phyloP scores from a whole-genome alignment of 2,113 vertebrate species.

The Sylvilagus bachmani region DNA sequence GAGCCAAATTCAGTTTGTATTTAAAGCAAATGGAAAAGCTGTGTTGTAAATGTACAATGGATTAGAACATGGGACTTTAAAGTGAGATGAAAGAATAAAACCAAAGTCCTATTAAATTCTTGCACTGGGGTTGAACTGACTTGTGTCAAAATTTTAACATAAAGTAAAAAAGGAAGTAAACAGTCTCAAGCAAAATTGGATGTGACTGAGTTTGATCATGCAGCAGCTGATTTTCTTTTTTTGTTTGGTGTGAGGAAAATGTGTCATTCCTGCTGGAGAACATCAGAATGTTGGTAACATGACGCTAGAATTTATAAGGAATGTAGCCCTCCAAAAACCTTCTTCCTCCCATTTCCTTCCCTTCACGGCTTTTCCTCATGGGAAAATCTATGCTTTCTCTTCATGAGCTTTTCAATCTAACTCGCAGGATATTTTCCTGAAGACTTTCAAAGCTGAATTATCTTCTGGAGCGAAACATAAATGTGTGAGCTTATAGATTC shows the following conservation, averaged over 20 bases:
- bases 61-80: background rate
- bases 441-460: constrained; percentile 47
- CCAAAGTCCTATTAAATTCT: background rate
- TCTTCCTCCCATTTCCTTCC: background rate
- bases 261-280: background rate
- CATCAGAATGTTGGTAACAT: background rate
- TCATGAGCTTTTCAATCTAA: background rate
- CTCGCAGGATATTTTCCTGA: background rate
- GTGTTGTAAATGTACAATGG: background rate
- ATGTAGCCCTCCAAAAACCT: background rate
- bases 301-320: background rate
- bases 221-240: background rate
- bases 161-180: background rate
- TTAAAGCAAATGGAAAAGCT: background rate
- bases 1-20: background rate
- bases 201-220: background rate
- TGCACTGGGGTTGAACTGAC: background rate
- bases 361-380: background rate
- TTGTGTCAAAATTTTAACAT: background rate
- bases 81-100: background rate
- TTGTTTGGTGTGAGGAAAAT: background rate
- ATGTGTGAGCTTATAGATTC: background rate
- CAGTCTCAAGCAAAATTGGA: background rate
- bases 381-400: background rate
- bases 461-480: background rate